These are phyloP conservation scores for Anisognathus igniventris DNA, from an alignment of 2,797 vertebrate genomes.

Conservation along the genomic window DNA sequence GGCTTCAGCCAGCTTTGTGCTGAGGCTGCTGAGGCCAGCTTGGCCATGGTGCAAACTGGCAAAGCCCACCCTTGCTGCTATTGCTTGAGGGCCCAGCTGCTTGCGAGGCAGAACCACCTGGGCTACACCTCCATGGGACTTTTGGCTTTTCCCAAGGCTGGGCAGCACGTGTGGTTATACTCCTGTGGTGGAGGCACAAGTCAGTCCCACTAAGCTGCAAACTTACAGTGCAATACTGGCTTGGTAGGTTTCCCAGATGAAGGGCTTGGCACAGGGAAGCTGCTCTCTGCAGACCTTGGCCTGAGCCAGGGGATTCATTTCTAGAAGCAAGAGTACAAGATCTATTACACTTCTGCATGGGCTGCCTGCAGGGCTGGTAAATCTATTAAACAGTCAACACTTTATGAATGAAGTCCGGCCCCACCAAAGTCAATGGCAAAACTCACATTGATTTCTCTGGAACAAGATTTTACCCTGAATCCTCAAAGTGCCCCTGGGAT, in stretches of 20 bases:
- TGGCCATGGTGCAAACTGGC: neutral
- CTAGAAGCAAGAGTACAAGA: neutral
- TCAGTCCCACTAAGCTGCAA: neutral
- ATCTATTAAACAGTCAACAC: neutral
- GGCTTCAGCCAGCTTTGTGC: neutral
- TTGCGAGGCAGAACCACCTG: neutral
- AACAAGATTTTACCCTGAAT: neutral
- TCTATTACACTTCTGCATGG: neutral
- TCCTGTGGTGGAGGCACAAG: neutral
- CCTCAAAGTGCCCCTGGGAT: neutral
- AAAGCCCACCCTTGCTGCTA: neutral
- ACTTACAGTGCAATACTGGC: too few species aligned
- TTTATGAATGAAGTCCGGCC: constrained; percentile 26
- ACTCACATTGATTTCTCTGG: neutral
- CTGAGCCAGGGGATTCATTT: neutral
- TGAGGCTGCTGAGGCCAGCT: neutral
- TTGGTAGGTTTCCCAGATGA: neutral
- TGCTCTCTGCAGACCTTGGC: neutral
- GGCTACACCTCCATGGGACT: neutral
- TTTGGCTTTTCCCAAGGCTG: neutral
- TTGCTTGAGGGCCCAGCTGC: neutral
- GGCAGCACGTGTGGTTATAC: accelerated
- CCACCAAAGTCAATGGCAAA: constrained; percentile 8
- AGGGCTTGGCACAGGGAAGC: neutral
- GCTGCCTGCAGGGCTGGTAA: constrained; percentile 18